Evolutionary conservation across 2,888 invertebrate species (phyloP).

Genomic region (Synergus laeviventris): DNA sequence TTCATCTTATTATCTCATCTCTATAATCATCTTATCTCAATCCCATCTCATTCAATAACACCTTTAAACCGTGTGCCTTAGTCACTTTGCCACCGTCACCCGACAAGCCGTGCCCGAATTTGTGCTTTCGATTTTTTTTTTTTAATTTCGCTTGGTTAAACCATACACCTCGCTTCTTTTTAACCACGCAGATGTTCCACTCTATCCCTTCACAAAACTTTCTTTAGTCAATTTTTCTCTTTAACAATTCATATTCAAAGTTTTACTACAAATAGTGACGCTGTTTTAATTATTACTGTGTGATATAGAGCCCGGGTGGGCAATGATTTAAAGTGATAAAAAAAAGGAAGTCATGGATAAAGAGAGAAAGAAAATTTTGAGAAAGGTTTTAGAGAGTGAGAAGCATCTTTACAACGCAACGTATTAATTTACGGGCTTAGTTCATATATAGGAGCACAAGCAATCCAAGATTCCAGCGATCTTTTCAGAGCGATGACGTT

Average conservation of each 20-base stretch:
- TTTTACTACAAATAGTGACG: neutral
- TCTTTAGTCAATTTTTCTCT: neutral
- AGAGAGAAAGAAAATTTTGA: constrained; percentile 1
- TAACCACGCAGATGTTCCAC: constrained; percentile 21
- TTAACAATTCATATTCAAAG: neutral
- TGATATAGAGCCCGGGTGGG: neutral
- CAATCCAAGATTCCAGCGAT: constrained; percentile 75
- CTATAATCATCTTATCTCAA: constrained; percentile 9
- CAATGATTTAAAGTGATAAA: neutral
- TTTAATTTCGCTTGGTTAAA: constrained; percentile 46
- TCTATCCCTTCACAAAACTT: neutral
- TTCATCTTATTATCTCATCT: constrained; percentile 48
- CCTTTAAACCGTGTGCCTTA: constrained; percentile 56
- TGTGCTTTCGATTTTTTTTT: constrained; percentile 54
- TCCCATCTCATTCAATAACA: constrained; percentile 30
- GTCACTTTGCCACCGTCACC: constrained; percentile 70
- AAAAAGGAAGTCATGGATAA: neutral
- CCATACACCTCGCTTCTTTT: constrained; percentile 15
- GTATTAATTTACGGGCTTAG: constrained; percentile 51
- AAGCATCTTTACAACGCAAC: constrained; percentile 37
- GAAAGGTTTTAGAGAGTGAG: neutral
- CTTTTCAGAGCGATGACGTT: constrained; percentile 75
- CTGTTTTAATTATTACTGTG: neutral
- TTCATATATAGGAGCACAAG: constrained; percentile 71
- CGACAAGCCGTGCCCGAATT: constrained; percentile 72